A percentile compares a stretch with the other conserved stretches of the same genome.
Evolutionary conservation across 2,113 vertebrate genomes (phyloP).

Genomic region (Sapayoa aenigma): DNA sequence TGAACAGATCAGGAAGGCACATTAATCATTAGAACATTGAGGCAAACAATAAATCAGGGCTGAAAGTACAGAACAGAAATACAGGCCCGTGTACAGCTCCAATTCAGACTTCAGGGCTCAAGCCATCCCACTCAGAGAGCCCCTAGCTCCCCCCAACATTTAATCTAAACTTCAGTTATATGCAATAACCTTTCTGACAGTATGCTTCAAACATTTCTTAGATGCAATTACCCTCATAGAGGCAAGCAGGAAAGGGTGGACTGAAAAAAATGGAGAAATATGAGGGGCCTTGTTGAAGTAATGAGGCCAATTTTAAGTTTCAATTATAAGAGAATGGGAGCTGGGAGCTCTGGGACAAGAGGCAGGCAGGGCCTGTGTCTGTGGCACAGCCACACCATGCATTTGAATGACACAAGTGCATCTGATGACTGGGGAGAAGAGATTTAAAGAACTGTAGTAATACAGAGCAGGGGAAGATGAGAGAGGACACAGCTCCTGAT

Average conservation of each 20-base stretch:
- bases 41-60: constrained; percentile 1
- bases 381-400: constrained; percentile 39
- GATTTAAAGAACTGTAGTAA: constrained; percentile 75
- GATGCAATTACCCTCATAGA: constrained; percentile 42
- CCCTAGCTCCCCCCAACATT: background rate
- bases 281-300: constrained; percentile 22
- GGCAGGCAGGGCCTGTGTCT: constrained; percentile 22
- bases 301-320: constrained; percentile 71
- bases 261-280: background rate
- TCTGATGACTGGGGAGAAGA: constrained; percentile 72
- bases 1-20: background rate
- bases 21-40: background rate
- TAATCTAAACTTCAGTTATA: constrained; percentile 53
- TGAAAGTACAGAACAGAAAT: background rate
- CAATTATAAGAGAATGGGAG: constrained; percentile 64
- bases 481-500: constrained; percentile 80
- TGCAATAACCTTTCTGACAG: constrained; percentile 31
- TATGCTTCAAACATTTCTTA: constrained; percentile 31
- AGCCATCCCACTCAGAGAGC: background rate
- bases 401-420: constrained; percentile 76
- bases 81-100: background rate
- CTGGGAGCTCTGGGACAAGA: constrained; percentile 20
- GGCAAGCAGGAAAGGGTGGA: constrained; percentile 10
- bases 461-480: constrained; percentile 75
- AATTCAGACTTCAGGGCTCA: constrained; percentile 12